These are phyloP conservation scores for Diplolepis rosae DNA, from an alignment of 2,888 invertebrate species.

Conservation along the genomic window DNA sequence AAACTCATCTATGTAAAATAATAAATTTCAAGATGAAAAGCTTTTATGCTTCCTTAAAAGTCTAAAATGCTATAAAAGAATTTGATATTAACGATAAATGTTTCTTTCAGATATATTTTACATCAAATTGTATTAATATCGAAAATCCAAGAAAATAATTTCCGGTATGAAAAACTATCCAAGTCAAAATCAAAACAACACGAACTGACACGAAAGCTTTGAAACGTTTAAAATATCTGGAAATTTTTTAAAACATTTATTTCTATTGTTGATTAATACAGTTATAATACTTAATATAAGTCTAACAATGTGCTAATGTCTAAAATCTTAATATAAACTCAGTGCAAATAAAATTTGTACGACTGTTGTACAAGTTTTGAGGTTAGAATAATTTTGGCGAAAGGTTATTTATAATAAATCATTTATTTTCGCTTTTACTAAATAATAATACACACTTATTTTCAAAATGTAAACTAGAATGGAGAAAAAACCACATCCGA, in stretches of 20 bases:
- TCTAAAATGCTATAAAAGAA: no score
- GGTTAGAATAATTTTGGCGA: neutral
- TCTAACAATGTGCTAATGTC: neutral
- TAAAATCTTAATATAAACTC: neutral
- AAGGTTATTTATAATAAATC: neutral
- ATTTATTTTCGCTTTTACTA: no score
- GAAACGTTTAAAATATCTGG: no score
- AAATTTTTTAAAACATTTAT: neutral
- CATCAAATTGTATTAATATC: no score
- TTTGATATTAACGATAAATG: no score
- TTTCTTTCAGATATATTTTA: no score
- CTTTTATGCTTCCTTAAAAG: no score
- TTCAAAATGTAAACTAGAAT: neutral
- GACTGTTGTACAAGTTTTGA: neutral
- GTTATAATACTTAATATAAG: neutral
- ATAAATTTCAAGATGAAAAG: no score
- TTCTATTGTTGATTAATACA: neutral
- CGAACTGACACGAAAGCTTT: neutral
- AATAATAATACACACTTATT: neutral
- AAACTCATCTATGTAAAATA: neutral
- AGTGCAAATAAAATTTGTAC: neutral
- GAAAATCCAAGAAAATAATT: neutral
- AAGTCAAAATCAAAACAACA: conserved; percentile 19
- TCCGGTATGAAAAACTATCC: neutral
- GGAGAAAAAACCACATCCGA: neutral